Evolutionary conservation across 2,113 vertebrate genomes (phyloP).

Genomic region (Mesoclemmys tuberculata): DNA sequence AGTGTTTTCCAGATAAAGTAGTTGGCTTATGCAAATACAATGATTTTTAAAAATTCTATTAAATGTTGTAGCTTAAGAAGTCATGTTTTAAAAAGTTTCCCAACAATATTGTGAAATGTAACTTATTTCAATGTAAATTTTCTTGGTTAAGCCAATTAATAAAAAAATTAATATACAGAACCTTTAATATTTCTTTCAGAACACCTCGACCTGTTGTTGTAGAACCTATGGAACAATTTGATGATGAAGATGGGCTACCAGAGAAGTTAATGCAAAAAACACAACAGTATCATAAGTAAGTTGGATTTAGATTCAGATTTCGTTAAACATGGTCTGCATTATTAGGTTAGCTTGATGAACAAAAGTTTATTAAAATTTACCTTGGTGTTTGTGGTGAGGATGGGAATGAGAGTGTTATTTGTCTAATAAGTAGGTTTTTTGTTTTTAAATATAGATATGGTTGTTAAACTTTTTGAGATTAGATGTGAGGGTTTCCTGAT

Average conservation of each 20-base stretch:
- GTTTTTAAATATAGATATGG: neutral
- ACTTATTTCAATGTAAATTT: neutral
- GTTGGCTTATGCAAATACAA: neutral
- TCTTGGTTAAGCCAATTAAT: neutral
- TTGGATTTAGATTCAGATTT: neutral
- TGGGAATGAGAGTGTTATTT: neutral
- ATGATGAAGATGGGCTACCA: constrained; percentile 94
- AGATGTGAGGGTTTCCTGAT: neutral
- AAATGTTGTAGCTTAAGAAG: neutral
- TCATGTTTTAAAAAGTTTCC: neutral
- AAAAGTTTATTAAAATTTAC: accelerated
- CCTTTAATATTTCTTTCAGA: constrained; percentile 72
- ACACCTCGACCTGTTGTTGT: constrained; percentile 96
- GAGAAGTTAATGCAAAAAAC: constrained; percentile 95
- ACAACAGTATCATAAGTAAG: constrained; percentile 95
- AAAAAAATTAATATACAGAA: neutral
- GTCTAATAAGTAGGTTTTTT: neutral
- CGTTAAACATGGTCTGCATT: neutral
- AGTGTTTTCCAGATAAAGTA: neutral
- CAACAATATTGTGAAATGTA: neutral
- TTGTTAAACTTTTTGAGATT: neutral
- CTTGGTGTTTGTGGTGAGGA: neutral
- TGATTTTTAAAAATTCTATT: neutral
- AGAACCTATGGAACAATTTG: constrained; percentile 95
- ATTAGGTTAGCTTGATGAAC: neutral